Evolutionary conservation across 2,113 vertebrate species (phyloP).

Genomic region (Coptodon bakossiorum): DNA sequence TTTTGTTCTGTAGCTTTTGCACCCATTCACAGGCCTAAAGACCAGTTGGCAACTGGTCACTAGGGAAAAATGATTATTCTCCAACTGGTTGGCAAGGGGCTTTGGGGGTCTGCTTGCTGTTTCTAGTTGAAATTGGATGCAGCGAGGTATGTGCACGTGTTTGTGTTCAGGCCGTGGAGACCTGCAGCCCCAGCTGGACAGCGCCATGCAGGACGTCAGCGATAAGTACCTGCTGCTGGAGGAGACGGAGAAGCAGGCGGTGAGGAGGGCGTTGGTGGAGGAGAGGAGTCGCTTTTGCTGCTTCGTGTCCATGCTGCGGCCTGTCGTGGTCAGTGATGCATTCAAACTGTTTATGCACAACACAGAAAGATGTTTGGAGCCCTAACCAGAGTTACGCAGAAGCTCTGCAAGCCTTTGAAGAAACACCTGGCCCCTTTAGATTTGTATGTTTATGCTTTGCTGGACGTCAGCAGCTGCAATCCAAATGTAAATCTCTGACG

Average conservation of each 20-base stretch:
- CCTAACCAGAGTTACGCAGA: not conserved
- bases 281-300: constrained; percentile 85
- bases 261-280: constrained; percentile 78
- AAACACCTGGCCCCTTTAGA: not conserved
- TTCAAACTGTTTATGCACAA: not conserved
- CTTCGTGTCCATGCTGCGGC: constrained; percentile 87
- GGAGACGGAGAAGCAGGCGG: constrained; percentile 89
- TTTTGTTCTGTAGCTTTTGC: not conserved
- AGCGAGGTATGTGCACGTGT: not conserved
- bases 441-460: not conserved
- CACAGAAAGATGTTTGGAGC: not conserved
- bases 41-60: not conserved
- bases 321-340: constrained; percentile 80
- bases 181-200: constrained; percentile 90
- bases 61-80: not conserved
- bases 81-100: accelerated
- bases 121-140: not conserved
- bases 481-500: not conserved
- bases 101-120: too few relatives aligned
- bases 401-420: not conserved
- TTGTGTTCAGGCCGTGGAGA: constrained; percentile 80
- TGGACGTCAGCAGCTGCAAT: not conserved
- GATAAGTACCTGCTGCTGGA: constrained; percentile 88
- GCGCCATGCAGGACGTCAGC: constrained; percentile 87
- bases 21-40: not conserved